phyloP scores from a whole-genome alignment of 2,888 invertebrate species.

The Eulithis testata region DNA sequence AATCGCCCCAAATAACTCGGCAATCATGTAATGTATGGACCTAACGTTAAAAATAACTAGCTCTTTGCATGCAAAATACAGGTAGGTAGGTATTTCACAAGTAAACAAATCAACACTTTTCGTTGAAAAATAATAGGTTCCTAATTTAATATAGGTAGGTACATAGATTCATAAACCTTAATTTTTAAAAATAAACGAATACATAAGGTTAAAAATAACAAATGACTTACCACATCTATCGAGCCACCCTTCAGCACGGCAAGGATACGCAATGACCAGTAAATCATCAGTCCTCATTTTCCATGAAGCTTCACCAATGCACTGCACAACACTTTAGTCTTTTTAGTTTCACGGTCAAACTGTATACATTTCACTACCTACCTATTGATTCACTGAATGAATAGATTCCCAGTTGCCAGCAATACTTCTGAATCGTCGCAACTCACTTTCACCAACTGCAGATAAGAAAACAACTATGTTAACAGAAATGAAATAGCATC shows the following conservation, averaged over 20 bases:
- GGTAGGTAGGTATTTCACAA: constrained; percentile 23
- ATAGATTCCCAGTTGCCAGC: constrained; percentile 43
- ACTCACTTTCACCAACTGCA: constrained; percentile 77
- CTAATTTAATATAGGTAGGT: too few relatives aligned
- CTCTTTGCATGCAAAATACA: constrained; percentile 35
- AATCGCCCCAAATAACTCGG: constrained; percentile 70
- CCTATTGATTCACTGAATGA: constrained; percentile 45
- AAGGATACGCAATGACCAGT: constrained; percentile 72
- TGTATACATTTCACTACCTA: constrained; percentile 59
- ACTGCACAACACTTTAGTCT: constrained; percentile 39
- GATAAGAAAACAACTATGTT: constrained; percentile 56
- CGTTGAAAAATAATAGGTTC: too few relatives aligned
- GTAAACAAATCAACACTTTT: constrained; percentile 22
- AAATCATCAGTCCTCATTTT: constrained; percentile 68
- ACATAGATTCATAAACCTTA: too few relatives aligned
- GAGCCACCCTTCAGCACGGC: constrained; percentile 79
- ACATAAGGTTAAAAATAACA: too few relatives aligned
- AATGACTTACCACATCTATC: constrained; percentile 75
- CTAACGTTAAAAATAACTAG: constrained; percentile 24
- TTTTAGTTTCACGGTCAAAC: constrained; percentile 40
- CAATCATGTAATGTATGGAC: constrained; percentile 48
- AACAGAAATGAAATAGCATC: constrained; percentile 46
- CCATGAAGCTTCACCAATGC: constrained; percentile 50
- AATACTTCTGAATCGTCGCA: constrained; percentile 55
- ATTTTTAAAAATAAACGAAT: too few relatives aligned